Evolutionary conservation across 64 coral and sea anemone species (phyloP), one percentile per base, ranked within the genome.

Genomic region (Stichodactyla helianthus): DNA sequence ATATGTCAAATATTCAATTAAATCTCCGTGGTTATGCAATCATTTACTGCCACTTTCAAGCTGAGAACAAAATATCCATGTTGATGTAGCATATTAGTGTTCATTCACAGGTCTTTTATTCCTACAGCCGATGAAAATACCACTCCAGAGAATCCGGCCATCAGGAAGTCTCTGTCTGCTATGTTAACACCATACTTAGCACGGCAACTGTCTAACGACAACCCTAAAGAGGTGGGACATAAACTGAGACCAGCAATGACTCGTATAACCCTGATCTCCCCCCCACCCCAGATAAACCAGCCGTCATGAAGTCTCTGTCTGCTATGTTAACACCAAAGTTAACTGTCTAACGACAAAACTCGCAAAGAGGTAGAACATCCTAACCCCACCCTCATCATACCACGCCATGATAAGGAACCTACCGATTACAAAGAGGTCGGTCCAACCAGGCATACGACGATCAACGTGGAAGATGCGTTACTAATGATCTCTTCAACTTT

Each of bases 121-220:
- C 4, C 2, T 97, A 55, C 44, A 99, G 97, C 82, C 51, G 97
- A 91, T 85, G 97, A 92, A 23, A 89, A 99, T 71, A 59, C 59
- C 22, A 99, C 97, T 1, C 97, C 97, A 55, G 97, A 99, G 59
- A 99, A 99, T 65, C 97, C 97, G 80, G 97, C 97, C 53, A 95
- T 99, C 44, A 93, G 91, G 59, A 99, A 99, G 60, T 99, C 97
- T 54, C 71, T 99, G 35, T 89, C 91, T 27, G 91, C 90, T 13
- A 91, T 99, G 88, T 71, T 99, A 60, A 99, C 97, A 19, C 97
- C 97, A 11, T 99, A 95, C 78, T 83, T 99, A 62, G 88, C 97
- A 54, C 92, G 91, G 80, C 93, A 99, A 87, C 91, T 99, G 54
- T 91, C 89, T 77, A 99, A 89, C 27, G 84, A 92, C 22, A 83